Evolutionary conservation across 2,888 invertebrate species (phyloP).

Genomic region (Xanthia togata): DNA sequence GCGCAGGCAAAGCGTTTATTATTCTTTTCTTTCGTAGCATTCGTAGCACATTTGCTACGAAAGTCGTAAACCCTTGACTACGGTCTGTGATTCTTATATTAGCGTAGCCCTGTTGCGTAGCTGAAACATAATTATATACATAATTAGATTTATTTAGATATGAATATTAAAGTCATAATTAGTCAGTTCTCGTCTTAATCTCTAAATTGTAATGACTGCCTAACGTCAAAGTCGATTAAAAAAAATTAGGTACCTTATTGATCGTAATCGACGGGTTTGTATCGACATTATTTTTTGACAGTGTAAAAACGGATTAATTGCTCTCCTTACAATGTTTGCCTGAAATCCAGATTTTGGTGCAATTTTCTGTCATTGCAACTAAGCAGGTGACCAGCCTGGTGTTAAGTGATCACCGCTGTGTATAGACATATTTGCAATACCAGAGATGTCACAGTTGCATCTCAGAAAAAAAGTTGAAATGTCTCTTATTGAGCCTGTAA

Average conservation of each 20-base stretch:
- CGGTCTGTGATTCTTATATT: neutral
- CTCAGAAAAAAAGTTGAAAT: neutral
- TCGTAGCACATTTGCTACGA: conserved; percentile 46
- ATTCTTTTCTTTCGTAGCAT: conserved; percentile 3
- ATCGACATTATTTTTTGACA: neutral
- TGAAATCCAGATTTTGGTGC: neutral
- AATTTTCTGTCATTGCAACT: neutral
- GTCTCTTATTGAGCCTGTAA: neutral
- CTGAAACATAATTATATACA: neutral
- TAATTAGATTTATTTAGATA: neutral
- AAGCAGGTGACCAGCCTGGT: neutral
- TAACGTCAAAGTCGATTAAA: neutral
- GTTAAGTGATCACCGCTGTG: neutral
- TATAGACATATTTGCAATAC: neutral
- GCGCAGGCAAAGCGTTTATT: neutral
- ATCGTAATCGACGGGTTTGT: neutral
- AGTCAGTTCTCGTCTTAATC: conserved; percentile 3
- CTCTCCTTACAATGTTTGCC: neutral
- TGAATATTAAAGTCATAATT: conserved; percentile 9
- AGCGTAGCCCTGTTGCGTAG: neutral
- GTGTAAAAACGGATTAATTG: neutral
- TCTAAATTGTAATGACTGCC: neutral
- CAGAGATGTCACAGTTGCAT: neutral
- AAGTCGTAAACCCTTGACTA: conserved; percentile 15
- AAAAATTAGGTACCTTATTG: neutral